Evolutionary conservation across 2,797 vertebrate genomes (phyloP), one percentile per base, ranked within the genome.

Genomic region (Spinibarbus caldwelli): DNA sequence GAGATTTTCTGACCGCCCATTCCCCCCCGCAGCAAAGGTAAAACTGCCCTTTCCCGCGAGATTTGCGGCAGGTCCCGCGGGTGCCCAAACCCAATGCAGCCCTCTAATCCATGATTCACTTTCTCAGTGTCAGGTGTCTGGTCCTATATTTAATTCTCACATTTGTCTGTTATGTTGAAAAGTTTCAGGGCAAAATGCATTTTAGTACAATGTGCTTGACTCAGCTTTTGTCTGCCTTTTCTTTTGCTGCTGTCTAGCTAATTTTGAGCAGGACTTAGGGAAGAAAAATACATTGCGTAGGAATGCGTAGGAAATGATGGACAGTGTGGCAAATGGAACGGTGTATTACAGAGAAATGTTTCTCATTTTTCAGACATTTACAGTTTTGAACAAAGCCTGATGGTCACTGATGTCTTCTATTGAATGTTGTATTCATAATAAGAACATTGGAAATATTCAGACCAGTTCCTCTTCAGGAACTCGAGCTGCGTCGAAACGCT

Each of bases 71-170:
- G n/a, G n/a, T n/a, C n/a, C n/a, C n/a, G n/a, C n/a, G n/a, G n/a
- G n/a, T n/a, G n/a, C n/a, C n/a, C n/a, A n/a, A n/a, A n/a, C n/a
- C n/a, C n/a, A n/a, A n/a, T n/a, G n/a, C n/a, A n/a, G n/a, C n/a
- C n/a, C n/a, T n/a, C n/a, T n/a, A n/a, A n/a, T n/a, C n/a, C 26
- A 52, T 49, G 26, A 49, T 76, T 36, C 21, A 52, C 45, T 59
- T 49, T 75, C 78, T 80, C 41, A 29, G 11, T 70, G 38, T 72
- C 91, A 90, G 90, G 91, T 86, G 83, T 90, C 86, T 83, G 72
- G 85, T 2, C 88, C 70, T 93, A 94, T 86, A 92, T 95, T 95
- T 94, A 92, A 90, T 93, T 90, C 90, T 90, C 91, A 89, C 91
- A 89, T 92, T 92, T 9, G 87, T 94, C 91, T 92, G 86, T 87